phyloP scores from a whole-genome alignment of 2,888 invertebrate genomes.

The Trissolcus brochymenae region DNA sequence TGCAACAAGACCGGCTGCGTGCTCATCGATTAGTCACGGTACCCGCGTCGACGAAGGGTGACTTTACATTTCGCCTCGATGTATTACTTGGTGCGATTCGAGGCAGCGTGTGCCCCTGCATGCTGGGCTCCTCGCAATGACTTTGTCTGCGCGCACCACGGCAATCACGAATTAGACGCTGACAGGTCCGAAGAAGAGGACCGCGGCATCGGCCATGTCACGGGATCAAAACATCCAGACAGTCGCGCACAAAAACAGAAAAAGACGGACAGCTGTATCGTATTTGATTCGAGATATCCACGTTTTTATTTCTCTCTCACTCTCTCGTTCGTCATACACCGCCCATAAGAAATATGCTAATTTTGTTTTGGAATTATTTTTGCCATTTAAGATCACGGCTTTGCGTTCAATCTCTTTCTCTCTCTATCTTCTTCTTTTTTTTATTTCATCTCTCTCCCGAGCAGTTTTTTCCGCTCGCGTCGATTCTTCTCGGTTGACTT shows the following conservation, averaged over 20 bases:
- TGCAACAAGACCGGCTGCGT: conserved; percentile 70
- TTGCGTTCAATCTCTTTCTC: not conserved
- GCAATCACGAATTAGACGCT: conserved; percentile 60
- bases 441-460: not conserved
- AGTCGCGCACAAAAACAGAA: conserved; percentile 42
- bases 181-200: conserved; percentile 54
- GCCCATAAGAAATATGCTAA: conserved; percentile 39
- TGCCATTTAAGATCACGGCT: conserved; percentile 26
- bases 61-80: conserved; percentile 66
- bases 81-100: conserved; percentile 61
- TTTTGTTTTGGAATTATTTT: conserved; percentile 43
- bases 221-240: conserved; percentile 57
- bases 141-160: conserved; percentile 57
- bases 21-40: conserved; percentile 75
- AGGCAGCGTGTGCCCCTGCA: conserved; percentile 57
- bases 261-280: conserved; percentile 48
- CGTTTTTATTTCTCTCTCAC: conserved; percentile 10
- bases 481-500: not conserved
- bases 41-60: conserved; percentile 71
- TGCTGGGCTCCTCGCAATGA: conserved; percentile 55
- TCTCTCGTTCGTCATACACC: no score
- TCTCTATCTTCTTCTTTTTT: not conserved
- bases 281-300: conserved; percentile 15
- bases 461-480: conserved; percentile 2
- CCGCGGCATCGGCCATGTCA: conserved; percentile 54